These are phyloP conservation scores for Microctonus brassicae DNA, from an alignment of 2,888 invertebrate genomes.

Conservation along the genomic window DNA sequence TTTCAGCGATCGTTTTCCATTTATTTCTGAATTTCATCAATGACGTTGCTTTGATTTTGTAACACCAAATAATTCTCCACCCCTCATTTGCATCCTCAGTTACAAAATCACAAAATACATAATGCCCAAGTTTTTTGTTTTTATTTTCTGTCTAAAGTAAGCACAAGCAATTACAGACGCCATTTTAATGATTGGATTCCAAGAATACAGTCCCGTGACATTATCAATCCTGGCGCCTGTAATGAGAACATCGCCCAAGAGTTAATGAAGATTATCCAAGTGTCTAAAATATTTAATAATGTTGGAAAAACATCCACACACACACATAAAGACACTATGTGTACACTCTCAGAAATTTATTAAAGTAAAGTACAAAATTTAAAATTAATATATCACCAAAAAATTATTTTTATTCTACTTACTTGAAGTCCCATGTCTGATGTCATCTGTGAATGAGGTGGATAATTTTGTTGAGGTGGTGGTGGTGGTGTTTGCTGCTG, in stretches of 20 bases:
- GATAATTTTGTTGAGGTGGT: slow-evolving; percentile 59
- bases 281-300: slow-evolving; percentile 68
- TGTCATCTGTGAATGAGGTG: slow-evolving; percentile 64
- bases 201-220: slow-evolving; percentile 56
- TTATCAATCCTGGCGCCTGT: slow-evolving; percentile 75
- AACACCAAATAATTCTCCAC: slow-evolving; percentile 53
- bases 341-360: no score
- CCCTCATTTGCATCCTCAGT: neutral
- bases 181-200: neutral
- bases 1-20: slow-evolving; percentile 81
- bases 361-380: no score
- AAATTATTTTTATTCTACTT: neutral
- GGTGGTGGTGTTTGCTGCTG: neutral
- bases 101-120: neutral
- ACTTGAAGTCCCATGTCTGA: slow-evolving; percentile 63
- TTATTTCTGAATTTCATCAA: slow-evolving; percentile 82
- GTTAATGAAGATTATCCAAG: slow-evolving; percentile 70
- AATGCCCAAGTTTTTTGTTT: no score
- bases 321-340: no score
- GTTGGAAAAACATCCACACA: no score
- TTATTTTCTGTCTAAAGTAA: slow-evolving; percentile 63
- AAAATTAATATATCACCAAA: neutral
- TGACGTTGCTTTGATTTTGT: slow-evolving; percentile 73
- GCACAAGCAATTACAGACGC: neutral
- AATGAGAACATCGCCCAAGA: slow-evolving; percentile 71